Percentiles rank a stretch among this genome's conserved stretches.
phyloP scores from a whole-genome alignment of 2,888 invertebrate genomes.

The Troilus luridus region DNA sequence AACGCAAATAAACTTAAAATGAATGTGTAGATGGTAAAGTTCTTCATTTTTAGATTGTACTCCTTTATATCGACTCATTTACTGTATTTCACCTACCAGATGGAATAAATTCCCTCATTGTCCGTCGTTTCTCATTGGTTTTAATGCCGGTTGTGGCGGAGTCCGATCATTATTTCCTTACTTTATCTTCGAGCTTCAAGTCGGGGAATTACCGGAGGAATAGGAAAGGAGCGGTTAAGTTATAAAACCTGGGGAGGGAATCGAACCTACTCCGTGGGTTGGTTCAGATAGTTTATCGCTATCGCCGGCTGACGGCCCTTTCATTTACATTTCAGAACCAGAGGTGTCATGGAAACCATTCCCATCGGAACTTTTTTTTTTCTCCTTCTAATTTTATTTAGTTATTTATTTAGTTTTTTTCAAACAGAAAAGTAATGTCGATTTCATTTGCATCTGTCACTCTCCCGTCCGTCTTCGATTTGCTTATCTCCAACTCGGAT shows the following conservation, averaged over 20 bases:
- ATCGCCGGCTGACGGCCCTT: conserved; percentile 45
- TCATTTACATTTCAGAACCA: conserved; percentile 52
- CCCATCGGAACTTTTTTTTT: conserved; percentile 10
- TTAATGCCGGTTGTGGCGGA: neutral
- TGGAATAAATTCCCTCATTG: neutral
- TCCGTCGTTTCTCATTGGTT: neutral
- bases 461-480: conserved; percentile 25
- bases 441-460: conserved; percentile 40
- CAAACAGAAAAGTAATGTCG: conserved; percentile 18
- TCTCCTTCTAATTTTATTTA: conserved; percentile 18
- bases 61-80: neutral
- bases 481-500: conserved; percentile 29
- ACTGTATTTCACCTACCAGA: neutral
- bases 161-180: neutral
- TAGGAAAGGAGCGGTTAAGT: conserved; percentile 30
- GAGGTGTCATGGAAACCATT: conserved; percentile 51
- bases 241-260: conserved; percentile 43
- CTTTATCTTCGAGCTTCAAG: neutral
- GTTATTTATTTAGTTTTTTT: conserved; percentile 26
- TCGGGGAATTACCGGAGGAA: conserved; percentile 46
- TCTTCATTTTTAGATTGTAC: neutral
- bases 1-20: neutral
- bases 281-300: conserved; percentile 50
- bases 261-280: conserved; percentile 44
- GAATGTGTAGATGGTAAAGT: neutral